A percentile compares a stretch with the other conserved stretches of the same genome.
These are phyloP conservation scores for Lithobates sylvaticus DNA, from an alignment of 2,797 vertebrate genomes.

Conservation along the genomic window DNA sequence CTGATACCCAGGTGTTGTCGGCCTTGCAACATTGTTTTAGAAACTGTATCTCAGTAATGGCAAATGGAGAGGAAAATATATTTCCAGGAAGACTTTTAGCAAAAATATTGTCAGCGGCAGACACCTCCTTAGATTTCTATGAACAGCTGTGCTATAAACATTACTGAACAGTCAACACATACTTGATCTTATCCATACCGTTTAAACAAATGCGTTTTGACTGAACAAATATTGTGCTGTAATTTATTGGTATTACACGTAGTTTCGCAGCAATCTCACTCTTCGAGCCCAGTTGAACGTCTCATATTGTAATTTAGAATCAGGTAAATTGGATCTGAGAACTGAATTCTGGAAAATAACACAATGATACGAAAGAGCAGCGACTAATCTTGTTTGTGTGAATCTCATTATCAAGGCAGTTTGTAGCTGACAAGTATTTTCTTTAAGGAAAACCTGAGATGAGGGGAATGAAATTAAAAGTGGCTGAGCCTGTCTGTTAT, in stretches of 20 bases:
- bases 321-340: slow-evolving; percentile 50
- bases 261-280: slow-evolving; percentile 4
- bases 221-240: slow-evolving; percentile 34
- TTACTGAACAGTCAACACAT: background rate
- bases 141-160: slow-evolving; percentile 14
- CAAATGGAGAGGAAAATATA: background rate
- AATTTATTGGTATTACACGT: slow-evolving; percentile 39
- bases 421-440: slow-evolving; percentile 49
- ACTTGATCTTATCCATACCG: slow-evolving; percentile 11
- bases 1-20: background rate
- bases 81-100: background rate
- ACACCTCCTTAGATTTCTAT: background rate
- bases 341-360: slow-evolving; percentile 44
- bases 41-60: background rate
- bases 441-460: slow-evolving; percentile 45
- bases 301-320: slow-evolving; percentile 46
- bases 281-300: slow-evolving; percentile 2
- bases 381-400: slow-evolving; percentile 17
- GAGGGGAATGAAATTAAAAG: slow-evolving; percentile 38
- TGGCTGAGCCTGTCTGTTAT: slow-evolving; percentile 32
- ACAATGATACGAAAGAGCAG: slow-evolving; percentile 19
- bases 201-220: slow-evolving; percentile 34
- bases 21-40: background rate
- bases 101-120: background rate
- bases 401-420: slow-evolving; percentile 51